A percentile compares a stretch with the other conserved stretches of the same genome.
Evolutionary conservation across 2,113 vertebrate genomes (phyloP).

Genomic region (Sminthopsis crassicaudata): DNA sequence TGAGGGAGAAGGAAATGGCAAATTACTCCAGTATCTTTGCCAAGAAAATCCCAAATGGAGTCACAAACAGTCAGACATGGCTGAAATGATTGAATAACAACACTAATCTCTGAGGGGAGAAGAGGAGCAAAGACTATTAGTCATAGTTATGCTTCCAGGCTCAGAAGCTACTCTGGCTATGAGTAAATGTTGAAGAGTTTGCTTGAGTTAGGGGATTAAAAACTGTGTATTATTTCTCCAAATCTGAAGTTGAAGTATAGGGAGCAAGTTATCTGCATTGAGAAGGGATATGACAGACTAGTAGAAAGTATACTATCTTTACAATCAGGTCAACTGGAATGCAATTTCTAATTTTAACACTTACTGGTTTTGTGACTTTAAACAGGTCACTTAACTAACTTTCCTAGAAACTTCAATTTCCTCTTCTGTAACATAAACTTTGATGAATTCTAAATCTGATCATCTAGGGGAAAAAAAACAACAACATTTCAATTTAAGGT

Average conservation of each 20-base stretch:
- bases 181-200: background rate
- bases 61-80: no score
- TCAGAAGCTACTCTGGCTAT: background rate
- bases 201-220: background rate
- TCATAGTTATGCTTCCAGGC: background rate
- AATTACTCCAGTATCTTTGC: no score
- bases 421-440: background rate
- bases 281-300: background rate
- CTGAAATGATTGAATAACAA: no score
- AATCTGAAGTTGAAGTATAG: background rate
- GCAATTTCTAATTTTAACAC: background rate
- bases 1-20: no score
- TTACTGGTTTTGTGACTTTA: background rate
- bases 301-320: background rate
- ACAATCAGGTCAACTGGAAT: background rate
- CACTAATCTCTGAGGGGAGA: background rate
- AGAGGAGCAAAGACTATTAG: background rate
- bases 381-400: background rate
- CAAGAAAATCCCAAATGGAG: no score
- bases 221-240: background rate
- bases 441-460: background rate
- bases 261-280: background rate
- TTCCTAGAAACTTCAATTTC: background rate
- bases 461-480: background rate
- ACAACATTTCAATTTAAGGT: background rate